Base-by-base conservation (phyloP, 1,140 invertebrate genomes). In the Pseudomyrmex sp. region DNA sequence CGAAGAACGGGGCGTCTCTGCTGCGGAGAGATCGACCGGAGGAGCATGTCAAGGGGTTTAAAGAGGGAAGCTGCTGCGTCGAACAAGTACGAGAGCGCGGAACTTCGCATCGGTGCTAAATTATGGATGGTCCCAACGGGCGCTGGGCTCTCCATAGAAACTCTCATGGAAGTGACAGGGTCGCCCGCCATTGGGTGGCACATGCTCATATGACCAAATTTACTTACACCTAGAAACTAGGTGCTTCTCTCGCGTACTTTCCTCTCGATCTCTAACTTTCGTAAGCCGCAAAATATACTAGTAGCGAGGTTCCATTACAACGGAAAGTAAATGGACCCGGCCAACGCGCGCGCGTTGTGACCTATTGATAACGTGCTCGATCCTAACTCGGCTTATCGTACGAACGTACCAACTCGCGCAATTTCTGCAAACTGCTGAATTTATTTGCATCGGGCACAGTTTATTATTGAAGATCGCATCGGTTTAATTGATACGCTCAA, bases 31-130 rank as follows among this genome's bases (percentile, higher is more conserved):
- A 62, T 66, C 73, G 83, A 62, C 76, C 66, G 68, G 46, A 85
- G 66, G 82, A 89, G 61, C 86, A 82, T 88, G 79, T 89, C 88
- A 88, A 89, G 86, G 80, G 86, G 88, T 84, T 89, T 85, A 88
- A 89, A 89, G 80, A 88, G 84, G 54, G 70, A 85, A 80, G 61
- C 83, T 65, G 73, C 70, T 79, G 73, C 83, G 73, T 80, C 83
- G 58, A 83, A 77, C 83, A 63, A 85, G 70, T 87, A 85, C 56
- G 12, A 26, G 65, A 59, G 68, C 75, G 56, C 20, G 74, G 74
- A 89, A 89, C 87, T 89, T 89, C 61, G 74, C 69, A 83, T 89
- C 74, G 70, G 23, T 46, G 69, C 18, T 89, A 86, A 89, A 88
- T 88, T 86, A 88, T 84, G 72, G 87, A 86, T 74, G 46, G 59